Base-by-base conservation (phyloP, 1,140 invertebrate genomes). In the Bilobella aurantiaca region DNA sequence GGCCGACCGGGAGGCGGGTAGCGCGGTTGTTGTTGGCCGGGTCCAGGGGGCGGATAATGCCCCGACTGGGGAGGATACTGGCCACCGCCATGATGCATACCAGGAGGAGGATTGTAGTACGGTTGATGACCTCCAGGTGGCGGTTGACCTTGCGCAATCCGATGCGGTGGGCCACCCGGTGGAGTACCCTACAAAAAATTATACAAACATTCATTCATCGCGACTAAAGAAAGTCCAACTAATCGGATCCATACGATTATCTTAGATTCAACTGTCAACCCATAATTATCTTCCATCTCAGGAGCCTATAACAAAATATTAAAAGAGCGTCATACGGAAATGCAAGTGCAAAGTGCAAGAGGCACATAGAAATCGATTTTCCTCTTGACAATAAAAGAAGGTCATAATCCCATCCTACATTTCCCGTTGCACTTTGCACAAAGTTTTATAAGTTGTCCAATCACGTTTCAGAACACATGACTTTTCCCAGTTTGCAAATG, bases 1-100 rank as follows among this genome's bases (percentile, higher is more conserved):
- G n/a, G 60, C 28, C 37, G 28, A 23, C 27, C 27, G 8, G 58
- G 58, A 25, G 58, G 58, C 5, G 58, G 58, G 21, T 59, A 59
- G 8, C 27, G 58, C 5, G 3, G 5, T 59, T 59, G 58, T 27
- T 5, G 16, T 29, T 14, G 58, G 16, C 8, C 34, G 32, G 27
- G 64, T 29, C 37, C 62, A 30, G 68, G 62, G 27, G 72, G 69
- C n/a, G 72, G 67, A 27, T 69, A 69, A 56, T 71, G 67, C 37
- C 63, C 63, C 31, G 67, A 66, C 53, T 66, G 64, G 42, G 67
- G 67, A 53, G 69, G 67, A 34, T 67, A 67, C 21, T 69, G 72
- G 75, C 64, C 73, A 67, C 58, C 70, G 67, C 79, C 79, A 71
- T 80, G 80, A 25, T 78, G 75, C 53, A 67, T 67, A 34, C 56